Evolutionary conservation across 2,113 vertebrate genomes (phyloP).

Genomic region (Patagioenas fasciata): DNA sequence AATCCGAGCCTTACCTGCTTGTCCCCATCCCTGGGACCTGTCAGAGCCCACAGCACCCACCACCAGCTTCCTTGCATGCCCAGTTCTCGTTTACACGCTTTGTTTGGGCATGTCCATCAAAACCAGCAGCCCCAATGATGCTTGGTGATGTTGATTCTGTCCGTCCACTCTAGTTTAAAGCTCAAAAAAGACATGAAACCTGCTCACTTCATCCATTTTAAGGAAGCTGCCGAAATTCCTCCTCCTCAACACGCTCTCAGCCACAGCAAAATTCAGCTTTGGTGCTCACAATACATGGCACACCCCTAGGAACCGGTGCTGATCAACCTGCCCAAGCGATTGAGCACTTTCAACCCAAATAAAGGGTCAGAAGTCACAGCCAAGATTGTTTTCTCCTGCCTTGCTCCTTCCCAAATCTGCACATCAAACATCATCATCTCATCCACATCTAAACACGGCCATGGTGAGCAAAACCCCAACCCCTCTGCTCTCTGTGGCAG

Average conservation of each 20-base stretch:
- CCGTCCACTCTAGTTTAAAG: background rate
- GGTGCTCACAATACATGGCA: background rate
- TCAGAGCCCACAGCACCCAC: background rate
- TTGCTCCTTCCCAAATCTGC: background rate
- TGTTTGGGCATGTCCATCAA: fast-evolving
- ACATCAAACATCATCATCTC: background rate
- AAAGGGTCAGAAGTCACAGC: background rate
- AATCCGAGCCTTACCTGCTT: too few relatives aligned
- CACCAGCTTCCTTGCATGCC: background rate
- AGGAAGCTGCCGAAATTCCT: background rate
- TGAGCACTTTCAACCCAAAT: background rate
- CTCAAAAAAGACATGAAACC: background rate
- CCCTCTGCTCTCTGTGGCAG: background rate
- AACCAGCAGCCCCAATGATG: background rate
- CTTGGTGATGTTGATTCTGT: background rate
- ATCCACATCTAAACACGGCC: background rate
- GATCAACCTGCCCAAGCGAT: fast-evolving
- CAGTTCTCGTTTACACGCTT: background rate
- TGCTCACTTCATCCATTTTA: background rate
- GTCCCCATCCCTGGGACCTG: background rate
- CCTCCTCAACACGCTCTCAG: background rate
- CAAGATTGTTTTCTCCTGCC: background rate
- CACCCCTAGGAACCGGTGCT: background rate
- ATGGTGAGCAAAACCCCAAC: background rate
- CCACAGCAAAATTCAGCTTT: background rate